Percentiles rank a stretch among this genome's conserved stretches.
Evolutionary conservation across 2,888 invertebrate genomes (phyloP).

Genomic region (Calephelis perditalis): DNA sequence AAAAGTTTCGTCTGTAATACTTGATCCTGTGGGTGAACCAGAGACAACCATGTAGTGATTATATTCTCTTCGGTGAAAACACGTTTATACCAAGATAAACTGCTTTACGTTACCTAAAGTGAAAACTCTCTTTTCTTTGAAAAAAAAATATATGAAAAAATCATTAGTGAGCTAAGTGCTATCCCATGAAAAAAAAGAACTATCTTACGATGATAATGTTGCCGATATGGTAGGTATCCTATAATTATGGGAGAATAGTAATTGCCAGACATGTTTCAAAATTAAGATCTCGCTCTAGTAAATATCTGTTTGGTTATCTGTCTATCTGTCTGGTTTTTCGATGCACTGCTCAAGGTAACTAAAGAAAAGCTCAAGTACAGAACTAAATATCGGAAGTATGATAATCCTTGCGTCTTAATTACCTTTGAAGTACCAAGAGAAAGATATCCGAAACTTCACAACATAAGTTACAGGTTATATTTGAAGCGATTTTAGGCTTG

Average conservation of each 20-base stretch:
- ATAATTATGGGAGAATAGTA: background rate
- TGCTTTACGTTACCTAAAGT: no score
- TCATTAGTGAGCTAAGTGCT: background rate
- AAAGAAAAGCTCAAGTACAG: no score
- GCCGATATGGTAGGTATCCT: background rate
- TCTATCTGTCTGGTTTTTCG: slow-evolving; percentile 24
- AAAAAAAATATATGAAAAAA: no score
- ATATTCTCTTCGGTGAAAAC: no score
- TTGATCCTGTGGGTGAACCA: no score
- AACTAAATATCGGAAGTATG: slow-evolving; percentile 22
- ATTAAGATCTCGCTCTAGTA: slow-evolving; percentile 10
- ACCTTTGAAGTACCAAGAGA: slow-evolving; percentile 17
- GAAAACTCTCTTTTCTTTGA: no score
- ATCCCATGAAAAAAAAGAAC: background rate
- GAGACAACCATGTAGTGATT: no score
- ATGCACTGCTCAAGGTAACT: slow-evolving; percentile 19
- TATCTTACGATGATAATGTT: background rate
- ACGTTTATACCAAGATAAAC: no score
- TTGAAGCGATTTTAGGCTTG: slow-evolving; percentile 19
- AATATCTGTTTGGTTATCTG: no score
- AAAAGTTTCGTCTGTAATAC: no score
- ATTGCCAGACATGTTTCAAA: background rate
- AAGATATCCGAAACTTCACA: slow-evolving; percentile 9
- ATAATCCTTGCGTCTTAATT: slow-evolving; percentile 24
- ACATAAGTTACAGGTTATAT: slow-evolving; percentile 9